Evolutionary conservation across 2,113 vertebrate genomes (phyloP).

Genomic region (Empidonax alnorum): DNA sequence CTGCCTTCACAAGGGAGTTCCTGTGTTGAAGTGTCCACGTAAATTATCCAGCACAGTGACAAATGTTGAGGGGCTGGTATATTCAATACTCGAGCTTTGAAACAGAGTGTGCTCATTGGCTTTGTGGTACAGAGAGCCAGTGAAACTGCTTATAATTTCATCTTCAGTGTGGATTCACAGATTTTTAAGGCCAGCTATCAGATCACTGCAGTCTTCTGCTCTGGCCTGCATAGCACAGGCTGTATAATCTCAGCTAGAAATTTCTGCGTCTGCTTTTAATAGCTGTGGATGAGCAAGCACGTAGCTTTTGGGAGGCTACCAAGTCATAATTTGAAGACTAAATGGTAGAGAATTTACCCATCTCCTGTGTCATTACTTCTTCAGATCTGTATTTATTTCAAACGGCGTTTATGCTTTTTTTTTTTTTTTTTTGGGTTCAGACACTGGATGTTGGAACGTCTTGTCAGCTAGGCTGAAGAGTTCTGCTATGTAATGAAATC

Average conservation of each 20-base stretch:
- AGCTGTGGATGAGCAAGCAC: not conserved
- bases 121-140: not conserved
- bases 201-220: not conserved
- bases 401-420: not conserved
- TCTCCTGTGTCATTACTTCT: slow-evolving; percentile 3
- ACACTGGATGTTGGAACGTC: not conserved
- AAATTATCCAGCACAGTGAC: not conserved
- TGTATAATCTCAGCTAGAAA: slow-evolving; percentile 28
- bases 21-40: not conserved
- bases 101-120: not conserved
- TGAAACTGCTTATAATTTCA: slow-evolving; percentile 7
- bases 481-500: not conserved
- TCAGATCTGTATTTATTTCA: slow-evolving; percentile 25
- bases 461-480: not conserved
- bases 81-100: not conserved
- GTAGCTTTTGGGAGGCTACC: not conserved
- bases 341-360: slow-evolving; percentile 19
- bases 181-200: slow-evolving; percentile 29
- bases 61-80: not conserved
- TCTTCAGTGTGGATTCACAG: not conserved
- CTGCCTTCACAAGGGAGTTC: not conserved
- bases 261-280: slow-evolving; percentile 1
- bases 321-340: slow-evolving; percentile 11
- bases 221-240: slow-evolving; percentile 5
- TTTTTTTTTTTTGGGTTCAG: not conserved